Percentiles rank a stretch among this genome's conserved stretches.
phyloP scores from a whole-genome alignment of 2,113 vertebrate genomes.

The Dinomys branickii region DNA sequence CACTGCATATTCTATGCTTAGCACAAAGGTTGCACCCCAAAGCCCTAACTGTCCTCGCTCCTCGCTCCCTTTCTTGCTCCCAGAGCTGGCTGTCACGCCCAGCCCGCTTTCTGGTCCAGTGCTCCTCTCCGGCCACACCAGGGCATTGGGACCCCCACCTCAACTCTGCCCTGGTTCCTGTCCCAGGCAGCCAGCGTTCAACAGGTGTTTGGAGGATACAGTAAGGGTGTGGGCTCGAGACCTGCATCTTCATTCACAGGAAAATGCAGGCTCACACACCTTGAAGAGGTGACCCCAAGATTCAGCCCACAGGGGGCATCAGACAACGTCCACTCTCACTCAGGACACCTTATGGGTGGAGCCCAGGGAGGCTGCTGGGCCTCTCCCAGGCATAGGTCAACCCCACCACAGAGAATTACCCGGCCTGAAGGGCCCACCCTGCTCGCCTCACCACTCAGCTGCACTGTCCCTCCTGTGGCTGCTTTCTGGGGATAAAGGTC shows the following conservation, averaged over 20 bases:
- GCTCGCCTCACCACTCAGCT: accelerated
- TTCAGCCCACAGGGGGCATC: too few relatives aligned
- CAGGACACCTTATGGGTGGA: not conserved
- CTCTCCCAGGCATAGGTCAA: not conserved
- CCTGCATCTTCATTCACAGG: not conserved
- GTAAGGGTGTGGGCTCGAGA: not conserved
- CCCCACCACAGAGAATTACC: too few relatives aligned
- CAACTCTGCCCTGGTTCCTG: not conserved
- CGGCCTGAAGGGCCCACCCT: too few relatives aligned
- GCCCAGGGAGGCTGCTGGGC: not conserved
- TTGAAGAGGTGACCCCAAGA: not conserved
- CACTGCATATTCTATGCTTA: not conserved
- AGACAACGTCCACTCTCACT: not conserved
- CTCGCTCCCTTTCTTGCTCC: not conserved
- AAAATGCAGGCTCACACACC: not conserved
- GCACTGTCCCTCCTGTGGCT: accelerated
- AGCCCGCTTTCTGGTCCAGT: not conserved
- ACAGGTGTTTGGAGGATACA: accelerated
- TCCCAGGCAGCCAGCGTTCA: not conserved
- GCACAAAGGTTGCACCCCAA: accelerated
- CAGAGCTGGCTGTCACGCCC: not conserved
- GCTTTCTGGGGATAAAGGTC: not conserved
- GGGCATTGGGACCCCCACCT: not conserved
- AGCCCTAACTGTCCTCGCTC: not conserved
- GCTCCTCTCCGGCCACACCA: not conserved